phyloP scores from a whole-genome alignment of 2,113 vertebrate genomes.

The Glaucomys volans region DNA sequence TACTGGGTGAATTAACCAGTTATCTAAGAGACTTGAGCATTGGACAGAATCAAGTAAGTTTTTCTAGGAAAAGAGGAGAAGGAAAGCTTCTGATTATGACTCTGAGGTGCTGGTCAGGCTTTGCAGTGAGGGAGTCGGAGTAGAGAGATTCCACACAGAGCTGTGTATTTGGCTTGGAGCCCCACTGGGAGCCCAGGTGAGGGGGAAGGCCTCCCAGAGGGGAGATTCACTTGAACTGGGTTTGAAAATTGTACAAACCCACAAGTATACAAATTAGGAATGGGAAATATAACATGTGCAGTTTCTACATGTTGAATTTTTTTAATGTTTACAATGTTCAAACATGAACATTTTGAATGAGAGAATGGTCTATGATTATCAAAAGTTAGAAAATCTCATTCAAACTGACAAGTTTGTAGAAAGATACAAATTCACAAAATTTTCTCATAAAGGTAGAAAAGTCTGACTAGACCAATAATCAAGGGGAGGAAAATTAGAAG shows the following conservation, averaged over 20 bases:
- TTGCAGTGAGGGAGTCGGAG: not conserved
- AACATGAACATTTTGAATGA: not conserved
- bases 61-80: conserved; percentile 23
- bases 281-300: not conserved
- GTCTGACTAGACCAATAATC: not conserved
- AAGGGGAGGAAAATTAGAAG: conserved; percentile 1
- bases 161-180: not conserved
- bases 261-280: not conserved
- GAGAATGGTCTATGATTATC: not conserved
- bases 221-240: not conserved
- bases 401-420: not conserved
- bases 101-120: not conserved
- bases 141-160: not conserved
- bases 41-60: not conserved
- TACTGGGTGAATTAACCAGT: not conserved
- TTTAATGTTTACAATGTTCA: not conserved
- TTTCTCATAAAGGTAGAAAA: not conserved
- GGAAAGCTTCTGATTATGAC: not conserved
- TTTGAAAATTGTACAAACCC: conserved; percentile 10
- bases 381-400: not conserved
- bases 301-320: not conserved
- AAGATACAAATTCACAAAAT: not conserved
- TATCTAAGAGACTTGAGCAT: not conserved
- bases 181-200: not conserved
- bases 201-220: too few relatives aligned